A percentile compares a stretch with the other conserved stretches of the same genome.
Evolutionary conservation across 2,113 vertebrate species (phyloP).

Genomic region (Barnardius zonarius): DNA sequence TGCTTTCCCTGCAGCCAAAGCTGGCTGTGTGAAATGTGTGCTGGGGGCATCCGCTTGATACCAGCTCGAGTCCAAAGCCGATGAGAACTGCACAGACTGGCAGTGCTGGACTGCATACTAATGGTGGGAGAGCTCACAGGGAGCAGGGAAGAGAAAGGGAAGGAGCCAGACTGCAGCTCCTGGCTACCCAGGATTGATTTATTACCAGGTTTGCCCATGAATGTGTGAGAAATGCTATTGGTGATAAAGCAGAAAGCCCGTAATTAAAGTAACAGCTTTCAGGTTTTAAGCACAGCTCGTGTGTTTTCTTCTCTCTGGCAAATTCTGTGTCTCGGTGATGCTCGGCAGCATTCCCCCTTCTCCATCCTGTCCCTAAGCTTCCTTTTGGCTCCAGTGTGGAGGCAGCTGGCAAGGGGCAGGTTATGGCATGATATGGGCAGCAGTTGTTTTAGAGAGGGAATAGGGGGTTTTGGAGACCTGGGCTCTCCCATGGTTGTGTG

Average conservation of each 20-base stretch:
- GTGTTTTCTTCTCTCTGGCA: conserved; percentile 26
- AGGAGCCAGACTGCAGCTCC: conserved; percentile 68
- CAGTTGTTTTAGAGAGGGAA: neutral
- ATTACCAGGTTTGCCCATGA: conserved; percentile 73
- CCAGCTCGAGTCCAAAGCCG: conserved; percentile 42
- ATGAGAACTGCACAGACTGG: conserved; percentile 30
- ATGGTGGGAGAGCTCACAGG: conserved; percentile 35
- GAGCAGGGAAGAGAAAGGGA: conserved; percentile 36
- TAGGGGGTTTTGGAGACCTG: neutral
- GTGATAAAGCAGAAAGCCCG: conserved; percentile 66
- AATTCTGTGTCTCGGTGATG: neutral
- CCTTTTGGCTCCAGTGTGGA: neutral
- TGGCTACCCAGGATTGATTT: conserved; percentile 72
- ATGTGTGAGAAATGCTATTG: conserved; percentile 67
- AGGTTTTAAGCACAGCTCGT: conserved; percentile 62
- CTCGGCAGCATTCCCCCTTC: neutral
- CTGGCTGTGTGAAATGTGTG: neutral
- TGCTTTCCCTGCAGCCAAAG: neutral
- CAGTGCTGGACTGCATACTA: conserved; percentile 56
- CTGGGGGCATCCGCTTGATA: conserved; percentile 38
- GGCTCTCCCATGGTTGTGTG: accelerated
- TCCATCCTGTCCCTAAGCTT: neutral
- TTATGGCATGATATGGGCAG: neutral
- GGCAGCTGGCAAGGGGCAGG: neutral
- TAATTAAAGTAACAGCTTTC: conserved; percentile 77